phyloP scores from a whole-genome alignment of 1,140 invertebrate species.

The Brachionus paranguensis region DNA sequence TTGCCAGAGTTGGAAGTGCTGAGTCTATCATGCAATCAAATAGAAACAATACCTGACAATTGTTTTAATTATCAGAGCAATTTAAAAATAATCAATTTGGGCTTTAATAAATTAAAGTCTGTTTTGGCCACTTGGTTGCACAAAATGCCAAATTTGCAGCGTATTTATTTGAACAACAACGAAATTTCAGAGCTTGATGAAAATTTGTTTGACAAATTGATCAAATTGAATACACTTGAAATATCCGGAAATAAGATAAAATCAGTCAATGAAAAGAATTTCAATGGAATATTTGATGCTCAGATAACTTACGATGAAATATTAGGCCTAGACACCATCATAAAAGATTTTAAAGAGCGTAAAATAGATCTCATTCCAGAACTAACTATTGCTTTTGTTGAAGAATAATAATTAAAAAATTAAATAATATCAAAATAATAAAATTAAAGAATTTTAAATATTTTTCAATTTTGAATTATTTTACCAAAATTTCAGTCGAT shows the following conservation, averaged over 20 bases:
- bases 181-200: not conserved
- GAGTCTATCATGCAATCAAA: not conserved
- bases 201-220: not conserved
- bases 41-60: not conserved
- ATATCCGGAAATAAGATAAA: not conserved
- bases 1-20: not conserved
- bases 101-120: not conserved
- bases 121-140: not conserved
- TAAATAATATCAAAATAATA: not conserved
- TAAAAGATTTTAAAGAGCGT: not conserved
- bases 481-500: no score
- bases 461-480: no score
- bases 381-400: not conserved
- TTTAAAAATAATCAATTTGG: not conserved
- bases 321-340: not conserved
- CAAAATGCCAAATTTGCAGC: not conserved
- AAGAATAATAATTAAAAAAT: not conserved
- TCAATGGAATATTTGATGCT: not conserved
- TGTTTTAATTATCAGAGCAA: not conserved
- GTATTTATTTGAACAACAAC: not conserved
- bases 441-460: not conserved
- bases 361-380: not conserved
- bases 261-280: not conserved
- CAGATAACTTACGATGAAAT: not conserved
- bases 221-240: not conserved